A percentile compares a stretch with the other conserved stretches of the same genome.
These are phyloP conservation scores for Orbicella faveolata DNA, from an alignment of 64 coral and sea anemone genomes.

Conservation along the genomic window DNA sequence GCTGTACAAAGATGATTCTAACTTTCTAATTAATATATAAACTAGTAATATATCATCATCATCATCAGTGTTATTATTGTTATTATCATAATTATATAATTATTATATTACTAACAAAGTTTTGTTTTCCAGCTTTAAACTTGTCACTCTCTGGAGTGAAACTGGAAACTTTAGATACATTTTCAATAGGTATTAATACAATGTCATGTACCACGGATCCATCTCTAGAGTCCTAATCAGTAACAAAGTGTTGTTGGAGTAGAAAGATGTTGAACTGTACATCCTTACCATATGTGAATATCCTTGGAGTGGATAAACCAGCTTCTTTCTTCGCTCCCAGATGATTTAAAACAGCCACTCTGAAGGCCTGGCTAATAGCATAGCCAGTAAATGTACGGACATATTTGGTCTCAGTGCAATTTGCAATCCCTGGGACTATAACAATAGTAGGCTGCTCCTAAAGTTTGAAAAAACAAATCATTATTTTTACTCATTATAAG, in stretches of 20 bases:
- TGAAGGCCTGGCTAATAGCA: slow-evolving; percentile 69
- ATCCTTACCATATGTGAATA: slow-evolving; percentile 93
- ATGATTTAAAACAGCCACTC: slow-evolving; percentile 88
- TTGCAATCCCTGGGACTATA: slow-evolving; percentile 94
- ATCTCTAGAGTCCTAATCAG: too few species aligned
- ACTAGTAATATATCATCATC: too few species aligned
- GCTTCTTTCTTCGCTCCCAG: slow-evolving; percentile 71
- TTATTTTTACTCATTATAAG: background rate
- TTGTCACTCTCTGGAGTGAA: too few species aligned
- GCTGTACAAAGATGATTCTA: too few species aligned
- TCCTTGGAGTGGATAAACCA: slow-evolving; percentile 79
- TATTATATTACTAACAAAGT: too few species aligned
- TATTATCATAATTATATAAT: too few species aligned
- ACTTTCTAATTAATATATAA: too few species aligned
- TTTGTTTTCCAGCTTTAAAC: too few species aligned
- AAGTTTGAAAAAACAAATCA: slow-evolving; percentile 10
- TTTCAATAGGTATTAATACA: too few species aligned
- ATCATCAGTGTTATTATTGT: too few species aligned
- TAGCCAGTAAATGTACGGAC: slow-evolving; percentile 77
- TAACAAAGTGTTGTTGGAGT: background rate
- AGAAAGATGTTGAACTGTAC: background rate
- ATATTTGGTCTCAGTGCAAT: slow-evolving; percentile 87
- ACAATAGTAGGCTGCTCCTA: slow-evolving; percentile 84
- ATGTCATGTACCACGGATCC: too few species aligned
- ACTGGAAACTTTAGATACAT: too few species aligned